phyloP scores from a whole-genome alignment of 2,113 vertebrate genomes.

The Eublepharis macularius region DNA sequence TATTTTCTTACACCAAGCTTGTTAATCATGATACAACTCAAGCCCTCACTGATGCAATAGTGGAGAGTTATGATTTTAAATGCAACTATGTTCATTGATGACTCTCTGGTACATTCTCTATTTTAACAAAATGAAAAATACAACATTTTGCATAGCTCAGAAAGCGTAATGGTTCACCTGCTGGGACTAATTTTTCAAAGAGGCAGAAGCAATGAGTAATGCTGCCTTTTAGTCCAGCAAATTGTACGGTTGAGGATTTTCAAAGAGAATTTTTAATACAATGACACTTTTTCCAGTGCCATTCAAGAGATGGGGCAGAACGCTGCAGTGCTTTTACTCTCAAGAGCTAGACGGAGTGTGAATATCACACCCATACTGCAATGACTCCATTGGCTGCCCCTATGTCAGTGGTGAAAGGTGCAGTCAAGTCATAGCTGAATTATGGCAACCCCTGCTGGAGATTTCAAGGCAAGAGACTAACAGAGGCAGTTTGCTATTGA shows the following conservation, averaged over 20 bases:
- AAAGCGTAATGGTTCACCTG: conserved; percentile 49
- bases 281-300: conserved; percentile 24
- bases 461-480: too few relatives aligned
- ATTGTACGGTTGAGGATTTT: conserved; percentile 39
- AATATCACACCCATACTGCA: too few relatives aligned
- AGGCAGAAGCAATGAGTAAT: conserved; percentile 33
- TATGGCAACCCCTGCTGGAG: too few relatives aligned
- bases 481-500: too few relatives aligned
- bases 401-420: too few relatives aligned
- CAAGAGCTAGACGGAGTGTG: too few relatives aligned
- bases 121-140: not conserved
- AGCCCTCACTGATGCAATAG: not conserved
- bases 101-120: conserved; percentile 1
- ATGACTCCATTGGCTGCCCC: too few relatives aligned
- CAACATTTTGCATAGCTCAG: conserved; percentile 19
- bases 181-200: conserved; percentile 57
- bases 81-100: not conserved
- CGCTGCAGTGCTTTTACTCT: too few relatives aligned
- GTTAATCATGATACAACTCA: not conserved
- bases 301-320: conserved; percentile 20
- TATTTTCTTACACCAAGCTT: not conserved
- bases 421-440: too few relatives aligned
- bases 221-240: conserved; percentile 44
- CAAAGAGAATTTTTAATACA: conserved; percentile 35
- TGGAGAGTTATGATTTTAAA: not conserved